These are phyloP conservation scores for Crax fasciolata DNA, from an alignment of 2,797 vertebrate genomes.

Conservation along the genomic window DNA sequence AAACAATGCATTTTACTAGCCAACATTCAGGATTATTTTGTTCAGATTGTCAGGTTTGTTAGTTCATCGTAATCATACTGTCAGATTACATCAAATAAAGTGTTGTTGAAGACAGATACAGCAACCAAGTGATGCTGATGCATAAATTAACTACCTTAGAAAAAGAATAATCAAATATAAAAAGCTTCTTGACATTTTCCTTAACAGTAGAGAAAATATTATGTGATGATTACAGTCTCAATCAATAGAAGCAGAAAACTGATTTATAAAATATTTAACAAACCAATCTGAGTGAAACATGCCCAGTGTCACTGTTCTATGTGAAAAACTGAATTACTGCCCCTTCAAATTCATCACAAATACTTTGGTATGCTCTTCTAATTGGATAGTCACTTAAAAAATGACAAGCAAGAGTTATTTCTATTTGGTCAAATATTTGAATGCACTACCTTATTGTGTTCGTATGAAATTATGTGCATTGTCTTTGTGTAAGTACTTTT, in stretches of 20 bases:
- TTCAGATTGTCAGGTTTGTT: constrained; percentile 1
- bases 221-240: constrained; percentile 22
- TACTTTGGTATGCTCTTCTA: constrained; percentile 24
- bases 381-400: neutral
- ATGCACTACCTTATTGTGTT: constrained; percentile 22
- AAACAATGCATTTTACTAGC: neutral
- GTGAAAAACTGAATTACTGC: neutral
- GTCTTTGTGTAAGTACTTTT: constrained; percentile 56
- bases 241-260: constrained; percentile 1
- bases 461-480: constrained; percentile 31
- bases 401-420: constrained; percentile 29
- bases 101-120: constrained; percentile 8
- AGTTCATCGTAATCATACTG: constrained; percentile 18
- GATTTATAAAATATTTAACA: constrained; percentile 41
- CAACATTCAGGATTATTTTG: neutral
- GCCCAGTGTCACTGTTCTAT: neutral
- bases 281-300: neutral
- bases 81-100: constrained; percentile 28
- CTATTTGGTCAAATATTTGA: constrained; percentile 55
- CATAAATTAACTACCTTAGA: constrained; percentile 7
- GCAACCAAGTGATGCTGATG: neutral
- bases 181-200: neutral
- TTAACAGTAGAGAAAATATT: neutral
- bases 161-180: constrained; percentile 33
- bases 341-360: constrained; percentile 13